These are phyloP conservation scores for Lissonota sp. DNA, from an alignment of 2,888 invertebrate species.

Conservation along the genomic window DNA sequence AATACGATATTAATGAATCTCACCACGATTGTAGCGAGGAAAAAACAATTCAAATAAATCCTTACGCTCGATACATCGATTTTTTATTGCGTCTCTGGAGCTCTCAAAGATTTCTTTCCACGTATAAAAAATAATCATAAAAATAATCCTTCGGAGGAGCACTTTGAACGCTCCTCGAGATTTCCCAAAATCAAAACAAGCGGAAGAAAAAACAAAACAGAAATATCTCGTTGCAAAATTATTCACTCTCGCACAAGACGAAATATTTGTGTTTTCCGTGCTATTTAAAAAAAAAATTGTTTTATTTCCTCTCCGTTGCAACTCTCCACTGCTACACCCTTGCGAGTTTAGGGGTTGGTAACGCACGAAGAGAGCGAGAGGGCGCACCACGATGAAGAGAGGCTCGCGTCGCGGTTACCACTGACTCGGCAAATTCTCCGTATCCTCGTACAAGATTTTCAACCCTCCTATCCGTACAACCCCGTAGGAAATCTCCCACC, in stretches of 20 bases:
- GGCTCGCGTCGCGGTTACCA: slow-evolving; percentile 79
- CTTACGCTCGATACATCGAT: too few relatives aligned
- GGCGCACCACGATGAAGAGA: slow-evolving; percentile 55
- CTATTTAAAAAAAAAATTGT: too few relatives aligned
- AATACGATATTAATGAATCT: too few relatives aligned
- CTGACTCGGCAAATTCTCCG: slow-evolving; percentile 78
- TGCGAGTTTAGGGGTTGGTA: slow-evolving; percentile 60
- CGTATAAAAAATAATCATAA: too few relatives aligned
- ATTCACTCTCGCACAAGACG: not conserved
- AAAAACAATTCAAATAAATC: too few relatives aligned
- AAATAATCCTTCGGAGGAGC: too few relatives aligned
- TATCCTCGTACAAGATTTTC: slow-evolving; percentile 74
- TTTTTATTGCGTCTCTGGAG: too few relatives aligned
- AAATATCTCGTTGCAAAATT: not conserved
- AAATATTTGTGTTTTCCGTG: slow-evolving; percentile 7
- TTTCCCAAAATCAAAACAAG: too few relatives aligned
- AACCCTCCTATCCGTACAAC: slow-evolving; percentile 65
- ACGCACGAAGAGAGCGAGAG: slow-evolving; percentile 40
- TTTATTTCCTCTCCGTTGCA: slow-evolving; percentile 2
- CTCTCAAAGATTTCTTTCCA: too few relatives aligned
- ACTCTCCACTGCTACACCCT: slow-evolving; percentile 48
- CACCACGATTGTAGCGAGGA: too few relatives aligned
- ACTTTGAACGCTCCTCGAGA: too few relatives aligned
- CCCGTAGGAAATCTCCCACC: slow-evolving; percentile 51
- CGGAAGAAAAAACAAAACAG: too few relatives aligned